Base-by-base conservation (phyloP, 2,797 vertebrate genomes). In the Pagetopsis macropterus region DNA sequence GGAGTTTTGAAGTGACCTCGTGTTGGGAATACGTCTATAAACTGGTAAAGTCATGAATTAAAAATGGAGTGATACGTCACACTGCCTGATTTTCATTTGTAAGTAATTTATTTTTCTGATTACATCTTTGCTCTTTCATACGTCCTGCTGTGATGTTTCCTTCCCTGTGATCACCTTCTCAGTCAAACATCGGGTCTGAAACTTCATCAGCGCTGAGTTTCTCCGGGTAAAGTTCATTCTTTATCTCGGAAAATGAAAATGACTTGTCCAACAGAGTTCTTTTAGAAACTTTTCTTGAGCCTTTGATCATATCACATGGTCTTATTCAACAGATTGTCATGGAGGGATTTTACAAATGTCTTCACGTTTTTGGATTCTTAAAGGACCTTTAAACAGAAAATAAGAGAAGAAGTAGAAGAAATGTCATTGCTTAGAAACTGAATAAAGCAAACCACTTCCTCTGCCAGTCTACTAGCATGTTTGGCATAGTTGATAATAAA, bases 31-130 rank as follows among this genome's bases (percentile, higher is more conserved):
- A 56, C 3, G 14, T 46, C 43, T n/a, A 33, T 61, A 27, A 49
- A 31, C 50, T 45, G 65, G 49, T 60, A 54, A 72, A 84, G 68
- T 71, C 63, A 13, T 57, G 65, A 73, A 19, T 70, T 44, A 58
- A 46, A 55, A 56, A 52, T 46, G 27, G 9, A 79, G 15, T 10
- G 9, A 67, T 55, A 52, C 13, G n/a, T 71, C 62, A 31, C 54
- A n/a, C 44, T 45, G 60, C 58, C n/a, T 62, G 58, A 52, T 63
- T 60, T 66, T 75, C 62, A 68, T 79, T 54, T 5, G 61, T 69
- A 46, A 82, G 70, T 86, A 43, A 46, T 0, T 40, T 46, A 19
- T 69, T 61, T 70, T 68, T 70, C 2, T 44, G 31, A 59, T 70
- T 76, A 49, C 4, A 0, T 70, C 37, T 76, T 75, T 65, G 43